phyloP scores from a whole-genome alignment of 1,140 invertebrate genomes.

The Trichonephila clavipes region DNA sequence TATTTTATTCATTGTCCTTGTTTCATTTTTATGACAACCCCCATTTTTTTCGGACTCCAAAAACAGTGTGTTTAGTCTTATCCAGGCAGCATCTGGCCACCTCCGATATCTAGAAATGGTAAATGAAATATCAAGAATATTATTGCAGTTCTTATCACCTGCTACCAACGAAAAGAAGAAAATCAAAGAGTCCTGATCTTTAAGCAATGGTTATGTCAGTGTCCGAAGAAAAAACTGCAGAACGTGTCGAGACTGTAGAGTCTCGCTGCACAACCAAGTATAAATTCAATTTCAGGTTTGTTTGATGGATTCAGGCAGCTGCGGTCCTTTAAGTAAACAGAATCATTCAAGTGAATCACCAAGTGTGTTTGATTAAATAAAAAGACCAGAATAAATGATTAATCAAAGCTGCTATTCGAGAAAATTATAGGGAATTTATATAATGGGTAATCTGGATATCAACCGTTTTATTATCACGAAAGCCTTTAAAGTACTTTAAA shows the following conservation, averaged over 20 bases:
- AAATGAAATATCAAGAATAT: conserved; percentile 23
- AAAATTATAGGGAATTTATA: not conserved
- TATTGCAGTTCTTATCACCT: conserved; percentile 18
- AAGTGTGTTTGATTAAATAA: not conserved
- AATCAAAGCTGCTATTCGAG: not conserved
- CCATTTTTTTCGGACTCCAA: not conserved
- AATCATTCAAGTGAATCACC: conserved; percentile 14
- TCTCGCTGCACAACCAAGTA: conserved; percentile 6
- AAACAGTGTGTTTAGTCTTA: not conserved
- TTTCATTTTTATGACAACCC: not conserved
- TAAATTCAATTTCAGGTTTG: conserved; percentile 34
- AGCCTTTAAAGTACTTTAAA: not conserved
- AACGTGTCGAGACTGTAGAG: conserved; percentile 9
- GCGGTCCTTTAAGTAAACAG: conserved; percentile 21
- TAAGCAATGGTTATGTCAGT: conserved; percentile 25
- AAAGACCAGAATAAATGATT: not conserved
- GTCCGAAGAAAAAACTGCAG: not conserved
- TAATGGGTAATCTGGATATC: not conserved
- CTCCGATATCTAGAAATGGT: not conserved
- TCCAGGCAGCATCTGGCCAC: not conserved
- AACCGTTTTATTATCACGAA: not conserved
- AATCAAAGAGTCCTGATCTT: conserved; percentile 14
- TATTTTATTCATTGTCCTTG: not conserved
- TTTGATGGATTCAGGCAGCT: conserved; percentile 24
- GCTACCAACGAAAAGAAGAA: conserved; percentile 17